A percentile compares a stretch with the other conserved stretches of the same genome.
Conservation (phyloP, 2,797 vertebrate species). For the Chiroxiphia lanceolata region DNA sequence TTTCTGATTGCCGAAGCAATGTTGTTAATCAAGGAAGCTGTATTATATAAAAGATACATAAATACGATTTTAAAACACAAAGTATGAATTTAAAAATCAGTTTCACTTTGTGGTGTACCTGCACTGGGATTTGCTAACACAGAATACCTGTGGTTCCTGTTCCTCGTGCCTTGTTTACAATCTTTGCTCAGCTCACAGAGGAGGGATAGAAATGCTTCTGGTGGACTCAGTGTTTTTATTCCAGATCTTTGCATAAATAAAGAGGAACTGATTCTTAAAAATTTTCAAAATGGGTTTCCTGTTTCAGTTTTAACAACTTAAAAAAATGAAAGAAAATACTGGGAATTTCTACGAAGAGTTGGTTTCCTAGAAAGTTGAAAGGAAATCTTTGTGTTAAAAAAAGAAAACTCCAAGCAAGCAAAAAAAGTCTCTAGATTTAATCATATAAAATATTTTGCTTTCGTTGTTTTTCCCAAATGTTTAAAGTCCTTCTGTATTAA, state of each 20-base stretch:
- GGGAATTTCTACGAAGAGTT: neutral
- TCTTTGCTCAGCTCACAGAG: neutral
- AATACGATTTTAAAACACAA: neutral
- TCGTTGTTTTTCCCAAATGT: neutral
- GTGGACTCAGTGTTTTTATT: neutral
- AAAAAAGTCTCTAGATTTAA: neutral
- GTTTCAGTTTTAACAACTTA: neutral
- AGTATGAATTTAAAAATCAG: neutral
- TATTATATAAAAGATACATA: neutral
- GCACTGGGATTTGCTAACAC: neutral
- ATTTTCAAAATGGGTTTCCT: neutral
- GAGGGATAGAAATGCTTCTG: neutral
- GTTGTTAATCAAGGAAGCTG: neutral
- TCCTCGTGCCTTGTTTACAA: neutral
- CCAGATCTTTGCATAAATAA: neutral
- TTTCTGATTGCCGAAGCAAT: neutral
- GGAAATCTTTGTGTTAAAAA: neutral
- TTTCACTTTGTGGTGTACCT: neutral
- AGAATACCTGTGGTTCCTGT: neutral
- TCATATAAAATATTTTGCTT: neutral
- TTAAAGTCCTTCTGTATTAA: neutral
- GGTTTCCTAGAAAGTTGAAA: neutral
- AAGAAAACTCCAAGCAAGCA: neutral
- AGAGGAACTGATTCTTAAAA: neutral
- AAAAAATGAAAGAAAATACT: neutral